These are phyloP conservation scores for Argya squamiceps DNA, from an alignment of 2,797 vertebrate genomes.

Conservation along the genomic window DNA sequence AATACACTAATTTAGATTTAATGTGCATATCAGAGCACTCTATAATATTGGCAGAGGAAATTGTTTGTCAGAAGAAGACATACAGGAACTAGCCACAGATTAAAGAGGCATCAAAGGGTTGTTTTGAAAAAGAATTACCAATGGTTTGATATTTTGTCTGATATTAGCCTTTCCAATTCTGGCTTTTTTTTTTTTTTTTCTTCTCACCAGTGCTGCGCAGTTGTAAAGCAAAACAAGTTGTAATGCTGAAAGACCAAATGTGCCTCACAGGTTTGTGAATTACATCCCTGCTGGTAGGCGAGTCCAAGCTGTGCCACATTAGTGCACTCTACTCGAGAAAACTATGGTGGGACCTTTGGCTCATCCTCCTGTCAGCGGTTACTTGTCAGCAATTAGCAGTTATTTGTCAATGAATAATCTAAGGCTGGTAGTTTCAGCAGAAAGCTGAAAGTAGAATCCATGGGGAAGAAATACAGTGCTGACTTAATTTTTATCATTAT, in stretches of 20 bases:
- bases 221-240: background rate
- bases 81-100: background rate
- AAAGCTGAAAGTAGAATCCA: background rate
- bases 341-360: background rate
- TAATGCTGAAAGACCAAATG: background rate
- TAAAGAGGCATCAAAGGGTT: constrained; percentile 4
- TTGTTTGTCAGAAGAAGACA: background rate
- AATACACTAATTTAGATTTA: constrained; percentile 39
- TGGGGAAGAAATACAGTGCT: background rate
- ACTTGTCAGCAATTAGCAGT: background rate
- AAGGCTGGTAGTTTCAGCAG: background rate
- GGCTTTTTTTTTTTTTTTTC: background rate
- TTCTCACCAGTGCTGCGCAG: background rate
- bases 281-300: background rate
- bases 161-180: background rate
- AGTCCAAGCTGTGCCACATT: background rate
- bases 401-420: background rate
- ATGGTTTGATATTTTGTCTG: background rate
- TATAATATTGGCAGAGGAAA: background rate
- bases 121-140: background rate
- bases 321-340: background rate
- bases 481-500: background rate
- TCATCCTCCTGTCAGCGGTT: background rate
- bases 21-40: constrained; percentile 7
- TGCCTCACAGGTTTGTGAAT: background rate